Conservation (phyloP, 35 echinoderm and acorn worm species). For the Diadema setosum region DNA sequence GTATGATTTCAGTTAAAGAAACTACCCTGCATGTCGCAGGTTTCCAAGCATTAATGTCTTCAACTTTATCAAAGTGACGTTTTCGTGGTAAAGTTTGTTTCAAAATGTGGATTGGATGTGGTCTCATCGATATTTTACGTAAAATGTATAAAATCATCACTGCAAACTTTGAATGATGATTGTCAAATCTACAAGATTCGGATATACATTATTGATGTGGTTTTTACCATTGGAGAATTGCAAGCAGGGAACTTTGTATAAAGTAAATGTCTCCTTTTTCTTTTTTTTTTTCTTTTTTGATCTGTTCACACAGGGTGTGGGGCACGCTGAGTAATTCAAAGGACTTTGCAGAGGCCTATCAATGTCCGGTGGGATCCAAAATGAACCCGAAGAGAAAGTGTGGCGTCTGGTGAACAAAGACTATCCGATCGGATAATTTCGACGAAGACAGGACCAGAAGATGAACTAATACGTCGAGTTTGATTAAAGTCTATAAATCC, state of each 20-base stretch:
- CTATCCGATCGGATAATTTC: too few relatives aligned
- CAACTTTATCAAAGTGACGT: too few relatives aligned
- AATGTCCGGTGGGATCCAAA: constrained; percentile 24
- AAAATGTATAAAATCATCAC: too few relatives aligned
- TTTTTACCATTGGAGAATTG: background rate
- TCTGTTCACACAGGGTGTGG: constrained; percentile 19
- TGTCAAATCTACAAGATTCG: background rate
- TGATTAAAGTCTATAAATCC: too few relatives aligned
- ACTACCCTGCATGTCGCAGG: too few relatives aligned
- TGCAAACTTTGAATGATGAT: background rate
- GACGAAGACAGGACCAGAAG: too few relatives aligned
- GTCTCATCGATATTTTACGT: too few relatives aligned
- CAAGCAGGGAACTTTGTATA: background rate
- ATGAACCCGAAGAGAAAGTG: constrained; percentile 81
- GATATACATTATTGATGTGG: background rate
- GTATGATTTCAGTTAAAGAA: too few relatives aligned
- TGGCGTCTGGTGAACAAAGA: constrained; percentile 42
- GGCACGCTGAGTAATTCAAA: constrained; percentile 64
- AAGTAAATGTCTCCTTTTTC: background rate
- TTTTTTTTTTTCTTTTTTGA: background rate
- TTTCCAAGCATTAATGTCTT: too few relatives aligned
- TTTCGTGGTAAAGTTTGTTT: too few relatives aligned
- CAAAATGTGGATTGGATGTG: too few relatives aligned
- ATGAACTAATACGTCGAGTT: too few relatives aligned
- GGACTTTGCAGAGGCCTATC: constrained; percentile 61